Evolutionary conservation across 1,140 invertebrate genomes (phyloP).

Genomic region (Tetramorium alpestre): DNA sequence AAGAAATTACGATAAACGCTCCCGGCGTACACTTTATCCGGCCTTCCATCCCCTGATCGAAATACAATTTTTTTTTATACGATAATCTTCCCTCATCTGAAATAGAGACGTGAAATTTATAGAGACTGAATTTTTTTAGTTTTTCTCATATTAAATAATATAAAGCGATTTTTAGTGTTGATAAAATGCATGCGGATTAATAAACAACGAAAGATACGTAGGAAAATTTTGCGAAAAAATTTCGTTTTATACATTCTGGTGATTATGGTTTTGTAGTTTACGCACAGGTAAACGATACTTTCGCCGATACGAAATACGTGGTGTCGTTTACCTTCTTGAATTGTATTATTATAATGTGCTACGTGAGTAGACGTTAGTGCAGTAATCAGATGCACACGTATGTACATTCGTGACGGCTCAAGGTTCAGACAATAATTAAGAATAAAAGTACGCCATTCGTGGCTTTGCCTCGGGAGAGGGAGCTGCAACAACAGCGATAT

Average conservation of each 20-base stretch:
- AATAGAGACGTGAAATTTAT: constrained; percentile 11
- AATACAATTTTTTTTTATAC: background rate
- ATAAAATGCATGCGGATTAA: background rate
- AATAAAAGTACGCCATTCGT: constrained; percentile 20
- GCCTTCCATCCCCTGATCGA: background rate
- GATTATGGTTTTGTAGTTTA: background rate
- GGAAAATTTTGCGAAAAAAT: background rate
- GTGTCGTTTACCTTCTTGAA: constrained; percentile 9
- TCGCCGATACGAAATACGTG: background rate
- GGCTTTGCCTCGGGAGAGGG: background rate
- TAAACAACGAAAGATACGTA: background rate
- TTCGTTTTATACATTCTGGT: background rate
- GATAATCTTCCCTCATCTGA: background rate
- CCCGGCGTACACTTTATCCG: background rate
- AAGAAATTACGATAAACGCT: constrained; percentile 31
- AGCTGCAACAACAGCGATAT: constrained; percentile 7
- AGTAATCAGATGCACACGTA: constrained; percentile 35
- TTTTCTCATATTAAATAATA: background rate
- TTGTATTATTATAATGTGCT: constrained; percentile 38
- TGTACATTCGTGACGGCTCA: constrained; percentile 32
- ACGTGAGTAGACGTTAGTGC: background rate
- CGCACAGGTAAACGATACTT: constrained; percentile 27
- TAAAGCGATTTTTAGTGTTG: background rate
- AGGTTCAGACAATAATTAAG: constrained; percentile 48
- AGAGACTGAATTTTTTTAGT: background rate